Base-by-base conservation (phyloP, 2,888 invertebrate genomes). In the Dynastes tityus region DNA sequence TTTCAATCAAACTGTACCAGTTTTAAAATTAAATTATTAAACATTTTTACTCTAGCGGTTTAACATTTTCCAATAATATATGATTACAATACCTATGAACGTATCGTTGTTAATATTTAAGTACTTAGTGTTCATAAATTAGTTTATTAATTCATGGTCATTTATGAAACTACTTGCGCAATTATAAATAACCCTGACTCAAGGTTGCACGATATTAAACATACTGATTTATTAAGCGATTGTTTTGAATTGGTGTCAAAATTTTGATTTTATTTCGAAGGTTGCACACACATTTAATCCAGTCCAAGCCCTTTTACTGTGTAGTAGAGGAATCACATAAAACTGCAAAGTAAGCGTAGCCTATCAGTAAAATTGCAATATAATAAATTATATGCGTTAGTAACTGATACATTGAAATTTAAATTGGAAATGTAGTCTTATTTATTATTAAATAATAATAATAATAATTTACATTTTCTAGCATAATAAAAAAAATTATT, bases 171-270 rank as follows among this genome's bases (percentile, higher is more conserved):
- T 9, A 55, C 27, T 22, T 55, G 22, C 16, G 22, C 27, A 22
- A 55, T 16, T 55, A 6, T 9, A 22, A 16, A 8, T 55, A 55
- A 22, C 16, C 55, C 9, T 16, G 55, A 55, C 22, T 55, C 55
- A 55, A 55, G 55, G 55, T 16, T 22, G n/a, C 2, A 55, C 22
- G 2, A 55, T 16, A 22, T 22, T 16, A 55, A 55, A 22, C 16
- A 22, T 5, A 22, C 9, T 22, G 22, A 22, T 55, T 22, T 55
- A 22, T 55, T 55, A 22, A 16, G 22, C 16, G 22, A 55, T 55
- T 55, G 16, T 55, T 55, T 55, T 55, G 16, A 55, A 22, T 55
- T 55, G 22, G 8, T 55, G 55, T 55, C 55, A 55, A 55, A 55
- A 55, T 8, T 22, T 55, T 55, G 16, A 55, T 55, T 16, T 4